phyloP scores from a whole-genome alignment of 2,797 vertebrate genomes.

The Crocodylus rhombifer region DNA sequence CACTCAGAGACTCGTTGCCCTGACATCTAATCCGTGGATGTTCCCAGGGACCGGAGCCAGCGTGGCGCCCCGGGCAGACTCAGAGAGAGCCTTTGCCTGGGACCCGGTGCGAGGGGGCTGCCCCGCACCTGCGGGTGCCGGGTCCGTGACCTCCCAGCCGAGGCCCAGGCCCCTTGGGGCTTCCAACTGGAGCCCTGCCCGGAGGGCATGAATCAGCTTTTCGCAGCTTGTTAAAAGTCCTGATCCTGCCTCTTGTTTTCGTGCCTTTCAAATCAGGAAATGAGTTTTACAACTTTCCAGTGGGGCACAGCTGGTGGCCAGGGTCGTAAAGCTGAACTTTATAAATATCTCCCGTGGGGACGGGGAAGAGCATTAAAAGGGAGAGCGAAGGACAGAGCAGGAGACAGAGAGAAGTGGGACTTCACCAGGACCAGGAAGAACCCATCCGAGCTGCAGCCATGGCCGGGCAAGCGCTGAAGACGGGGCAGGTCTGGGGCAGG shows the following conservation, averaged over 20 bases:
- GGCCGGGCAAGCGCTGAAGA: constrained; percentile 57
- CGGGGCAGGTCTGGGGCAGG: constrained; percentile 33
- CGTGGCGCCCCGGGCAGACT: neutral
- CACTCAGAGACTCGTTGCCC: neutral
- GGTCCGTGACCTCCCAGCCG: neutral
- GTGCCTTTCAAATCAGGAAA: constrained; percentile 91
- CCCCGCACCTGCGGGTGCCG: neutral
- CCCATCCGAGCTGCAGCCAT: constrained; percentile 13
- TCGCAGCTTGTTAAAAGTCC: constrained; percentile 89
- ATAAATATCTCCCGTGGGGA: constrained; percentile 83
- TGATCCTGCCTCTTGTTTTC: constrained; percentile 84
- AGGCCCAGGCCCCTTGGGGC: constrained; percentile 37
- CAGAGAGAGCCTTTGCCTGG: neutral
- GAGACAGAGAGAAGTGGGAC: constrained; percentile 54
- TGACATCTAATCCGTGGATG: accelerated
- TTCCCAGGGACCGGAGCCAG: neutral
- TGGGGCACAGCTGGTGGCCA: constrained; percentile 85
- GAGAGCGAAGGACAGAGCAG: constrained; percentile 74
- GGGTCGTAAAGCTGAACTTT: constrained; percentile 83
- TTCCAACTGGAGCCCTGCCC: constrained; percentile 75
- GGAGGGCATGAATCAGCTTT: constrained; percentile 84
- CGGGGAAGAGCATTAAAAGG: constrained; percentile 72
- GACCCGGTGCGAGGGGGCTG: neutral
- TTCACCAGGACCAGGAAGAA: neutral
- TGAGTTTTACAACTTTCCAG: constrained; percentile 83